Conservation (phyloP, 2,797 vertebrate genomes). For the Melanotaenia maccullochi region DNA sequence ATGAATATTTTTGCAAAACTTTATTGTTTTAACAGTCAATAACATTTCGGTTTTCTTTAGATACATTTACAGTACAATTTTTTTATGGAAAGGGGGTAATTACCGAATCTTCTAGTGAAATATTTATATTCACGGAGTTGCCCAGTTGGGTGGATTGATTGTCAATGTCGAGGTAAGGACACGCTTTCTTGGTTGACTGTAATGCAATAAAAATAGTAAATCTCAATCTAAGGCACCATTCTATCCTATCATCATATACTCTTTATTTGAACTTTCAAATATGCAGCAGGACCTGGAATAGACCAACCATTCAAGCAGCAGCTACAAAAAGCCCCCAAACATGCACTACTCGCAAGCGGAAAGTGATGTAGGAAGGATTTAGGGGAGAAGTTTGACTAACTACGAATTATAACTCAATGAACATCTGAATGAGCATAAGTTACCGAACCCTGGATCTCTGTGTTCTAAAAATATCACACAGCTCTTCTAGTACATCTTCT, state of each 20-base stretch:
- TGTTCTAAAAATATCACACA: constrained; percentile 35
- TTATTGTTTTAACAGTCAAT: constrained; percentile 88
- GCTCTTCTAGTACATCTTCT: constrained; percentile 7
- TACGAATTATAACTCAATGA: constrained; percentile 13
- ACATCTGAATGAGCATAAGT: constrained; percentile 17
- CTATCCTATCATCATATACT: constrained; percentile 81
- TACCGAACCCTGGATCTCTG: constrained; percentile 20
- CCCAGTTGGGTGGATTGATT: constrained; percentile 87
- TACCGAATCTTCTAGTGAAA: constrained; percentile 74
- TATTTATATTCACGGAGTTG: constrained; percentile 75
- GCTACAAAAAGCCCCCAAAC: constrained; percentile 45
- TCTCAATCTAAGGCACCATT: constrained; percentile 89
- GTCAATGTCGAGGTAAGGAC: constrained; percentile 88
- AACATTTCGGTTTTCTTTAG: constrained; percentile 79
- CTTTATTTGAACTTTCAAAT: constrained; percentile 43
- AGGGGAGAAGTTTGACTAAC: constrained; percentile 4
- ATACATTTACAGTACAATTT: constrained; percentile 86
- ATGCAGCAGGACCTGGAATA: constrained; percentile 61
- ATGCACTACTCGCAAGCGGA: constrained; percentile 21
- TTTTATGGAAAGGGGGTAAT: constrained; percentile 78
- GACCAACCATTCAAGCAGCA: constrained; percentile 67
- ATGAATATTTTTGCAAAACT: constrained; percentile 82
- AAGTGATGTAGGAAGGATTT: constrained; percentile 23
- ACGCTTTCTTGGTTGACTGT: constrained; percentile 71
- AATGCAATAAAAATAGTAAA: constrained; percentile 85